Percentiles rank a stretch among this genome's conserved stretches.
These are phyloP conservation scores for Temnothorax rugatulus DNA, from an alignment of 2,888 invertebrate species.

Conservation along the genomic window DNA sequence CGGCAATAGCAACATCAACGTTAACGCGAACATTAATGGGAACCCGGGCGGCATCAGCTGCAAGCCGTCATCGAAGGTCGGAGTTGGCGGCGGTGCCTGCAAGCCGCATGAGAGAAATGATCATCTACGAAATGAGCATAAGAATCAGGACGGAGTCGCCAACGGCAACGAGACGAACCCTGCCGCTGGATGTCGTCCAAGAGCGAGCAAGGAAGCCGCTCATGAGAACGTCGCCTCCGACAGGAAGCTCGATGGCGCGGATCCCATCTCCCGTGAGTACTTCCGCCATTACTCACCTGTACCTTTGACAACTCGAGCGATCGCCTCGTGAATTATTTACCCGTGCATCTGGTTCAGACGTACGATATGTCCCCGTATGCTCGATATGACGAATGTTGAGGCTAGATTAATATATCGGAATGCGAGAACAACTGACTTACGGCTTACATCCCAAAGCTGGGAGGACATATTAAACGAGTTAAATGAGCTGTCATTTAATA, in stretches of 20 bases:
- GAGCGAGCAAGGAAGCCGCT: constrained; percentile 71
- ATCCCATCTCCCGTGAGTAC: constrained; percentile 80
- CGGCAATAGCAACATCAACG: constrained; percentile 77
- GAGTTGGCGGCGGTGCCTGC: constrained; percentile 61
- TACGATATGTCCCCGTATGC: background rate
- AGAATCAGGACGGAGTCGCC: constrained; percentile 73
- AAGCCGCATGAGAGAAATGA: constrained; percentile 76
- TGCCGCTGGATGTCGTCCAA: constrained; percentile 74
- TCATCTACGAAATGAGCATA: constrained; percentile 77
- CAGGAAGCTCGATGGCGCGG: constrained; percentile 78
- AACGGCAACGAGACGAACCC: constrained; percentile 70
- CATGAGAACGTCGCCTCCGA: constrained; percentile 76
- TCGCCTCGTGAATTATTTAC: constrained; percentile 72
- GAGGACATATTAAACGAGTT: background rate
- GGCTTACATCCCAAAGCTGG: background rate
- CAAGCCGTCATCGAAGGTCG: constrained; percentile 73
- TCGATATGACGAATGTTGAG: constrained; percentile 10
- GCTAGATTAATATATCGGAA: constrained; percentile 19
- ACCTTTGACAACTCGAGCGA: constrained; percentile 66
- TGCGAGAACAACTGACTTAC: background rate
- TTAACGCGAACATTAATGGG: constrained; percentile 77
- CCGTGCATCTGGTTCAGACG: constrained; percentile 43
- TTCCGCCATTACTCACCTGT: constrained; percentile 69
- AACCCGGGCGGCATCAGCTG: constrained; percentile 70
- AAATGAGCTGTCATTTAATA: background rate